Evolutionary conservation across 2,797 vertebrate species (phyloP), one percentile per base, ranked within the genome.

Genomic region (Anabas testudineus): DNA sequence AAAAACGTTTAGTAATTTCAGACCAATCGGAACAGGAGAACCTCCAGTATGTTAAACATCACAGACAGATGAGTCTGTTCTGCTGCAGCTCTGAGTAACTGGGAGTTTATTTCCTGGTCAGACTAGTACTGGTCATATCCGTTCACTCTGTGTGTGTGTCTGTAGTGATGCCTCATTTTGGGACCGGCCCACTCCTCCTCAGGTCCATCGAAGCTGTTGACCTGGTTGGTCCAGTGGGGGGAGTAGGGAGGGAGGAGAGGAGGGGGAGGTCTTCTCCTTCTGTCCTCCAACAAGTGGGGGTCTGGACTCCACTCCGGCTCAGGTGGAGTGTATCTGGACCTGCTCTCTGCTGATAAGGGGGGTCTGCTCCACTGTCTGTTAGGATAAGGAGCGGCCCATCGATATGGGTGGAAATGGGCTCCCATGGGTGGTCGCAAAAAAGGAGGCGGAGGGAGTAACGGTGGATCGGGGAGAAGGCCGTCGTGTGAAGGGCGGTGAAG

Each of bases 311-410:
- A 18, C 13, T 13, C 21, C 5, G 1, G n/a, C 21, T 49, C 19
- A 2, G 12, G n/a, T 1, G 45, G 41, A 7, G 1, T 4, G 45
- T 36, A 18, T 9, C 74, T 55, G 43, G 18, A 41, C 43, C 45
- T 7, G 61, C 18, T 58, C 1, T 59, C 46, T 52, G 67, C 67
- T n/a, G 22, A 6, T n/a, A 0, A 2, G 2, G 49, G 28, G 2
- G 65, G 51, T 57, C 68, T 66, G 34, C 53, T 45, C 82, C 79
- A 56, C n/a, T 60, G 32, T 16, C 12, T 0, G 18, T 63, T 53
- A 0, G 22, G 9, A 0, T 19, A 52, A 21, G 66, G 56, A 0
- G 65, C 12, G 0, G 18, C 32, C 85, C 83, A 78, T 48, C 9
- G 70, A 22, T 80, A 69, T 0, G 58, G 57, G 21, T 21, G 13